Base-by-base conservation (phyloP, 2,113 vertebrate genomes). In the Propithecus coquereli region DNA sequence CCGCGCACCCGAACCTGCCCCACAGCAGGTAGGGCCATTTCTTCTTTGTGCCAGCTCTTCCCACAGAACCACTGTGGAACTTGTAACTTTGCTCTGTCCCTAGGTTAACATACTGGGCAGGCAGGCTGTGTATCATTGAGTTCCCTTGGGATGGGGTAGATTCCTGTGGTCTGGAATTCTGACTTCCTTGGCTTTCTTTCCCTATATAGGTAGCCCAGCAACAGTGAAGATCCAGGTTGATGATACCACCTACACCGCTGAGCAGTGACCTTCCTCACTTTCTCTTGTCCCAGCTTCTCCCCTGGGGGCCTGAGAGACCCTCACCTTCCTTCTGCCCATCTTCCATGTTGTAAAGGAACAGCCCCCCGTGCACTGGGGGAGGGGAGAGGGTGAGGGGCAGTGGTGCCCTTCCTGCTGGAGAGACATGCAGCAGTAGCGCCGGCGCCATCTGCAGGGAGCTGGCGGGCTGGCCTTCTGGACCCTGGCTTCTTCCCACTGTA, bases 1-100 rank as follows among this genome's bases (percentile, higher is more conserved):
- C 98, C 98, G 99, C 92, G 99, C 99, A 52, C 99, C 99, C 0
- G 99, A 99, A 97, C 98, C 99, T 96, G 99, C 99, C 88, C 99
- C 99, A 8, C 99, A 99, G 94, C 99, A 99, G 99, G 99, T 99
- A 97, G 63, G 98, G 97, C 94, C 10, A n/a, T 86, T 61, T 52
- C 65, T 92, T 96, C 61, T 30, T 13, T 7, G 11, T 54, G 83
- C 65, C 34, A 73, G 1, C 7, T 37, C 6, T 91, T 63, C 37
- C 9, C 43, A 32, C 59, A 79, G 68, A 50, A 90, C 10, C 83
- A 14, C 23, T 43, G 80, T 32, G 0, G n/a, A 59, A 59, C 43
- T 37, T 0, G 1, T 16, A 65, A 73, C 27, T 73, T 91, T 91
- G 66, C 1, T 86, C 0, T 3, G 1, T 87, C 63, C 32, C 22